These are phyloP conservation scores for Mycteria americana DNA, from an alignment of 2,797 vertebrate species.

Conservation along the genomic window DNA sequence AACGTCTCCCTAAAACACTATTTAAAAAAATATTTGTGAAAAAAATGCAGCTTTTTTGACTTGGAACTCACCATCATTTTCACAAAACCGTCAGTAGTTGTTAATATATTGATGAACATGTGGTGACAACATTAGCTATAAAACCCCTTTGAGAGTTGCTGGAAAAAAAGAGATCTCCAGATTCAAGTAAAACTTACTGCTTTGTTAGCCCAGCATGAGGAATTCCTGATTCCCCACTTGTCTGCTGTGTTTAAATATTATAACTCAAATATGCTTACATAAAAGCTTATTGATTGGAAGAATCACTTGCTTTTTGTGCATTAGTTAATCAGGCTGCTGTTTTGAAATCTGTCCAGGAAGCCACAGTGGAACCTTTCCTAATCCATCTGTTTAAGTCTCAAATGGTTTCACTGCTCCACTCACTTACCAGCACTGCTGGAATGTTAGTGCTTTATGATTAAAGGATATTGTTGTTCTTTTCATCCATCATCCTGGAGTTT, in stretches of 20 bases:
- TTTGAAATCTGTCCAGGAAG: slow-evolving; percentile 73
- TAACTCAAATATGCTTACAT: slow-evolving; percentile 67
- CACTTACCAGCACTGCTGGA: slow-evolving; percentile 66
- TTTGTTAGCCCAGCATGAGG: slow-evolving; percentile 44
- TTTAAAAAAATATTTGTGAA: neutral
- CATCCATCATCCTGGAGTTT: slow-evolving; percentile 70
- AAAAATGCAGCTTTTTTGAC: neutral
- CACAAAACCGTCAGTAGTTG: neutral
- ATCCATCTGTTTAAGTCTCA: slow-evolving; percentile 75
- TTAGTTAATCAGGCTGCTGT: slow-evolving; percentile 73
- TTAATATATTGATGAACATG: slow-evolving; percentile 25
- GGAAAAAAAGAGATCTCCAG: neutral
- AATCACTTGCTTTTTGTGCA: slow-evolving; percentile 71
- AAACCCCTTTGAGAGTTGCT: neutral
- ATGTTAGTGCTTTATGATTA: slow-evolving; percentile 73
- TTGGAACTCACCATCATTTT: neutral
- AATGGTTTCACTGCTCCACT: slow-evolving; percentile 70
- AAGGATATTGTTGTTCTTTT: slow-evolving; percentile 73
- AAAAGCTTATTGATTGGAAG: slow-evolving; percentile 70
- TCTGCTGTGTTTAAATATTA: slow-evolving; percentile 64
- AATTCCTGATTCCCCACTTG: slow-evolving; percentile 55
- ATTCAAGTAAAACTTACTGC: slow-evolving; percentile 28
- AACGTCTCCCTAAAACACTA: neutral
- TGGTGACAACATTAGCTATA: slow-evolving; percentile 18
- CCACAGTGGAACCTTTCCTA: slow-evolving; percentile 71